Conservation (phyloP, 1,140 invertebrate genomes). For the Nixonia krombeini region DNA sequence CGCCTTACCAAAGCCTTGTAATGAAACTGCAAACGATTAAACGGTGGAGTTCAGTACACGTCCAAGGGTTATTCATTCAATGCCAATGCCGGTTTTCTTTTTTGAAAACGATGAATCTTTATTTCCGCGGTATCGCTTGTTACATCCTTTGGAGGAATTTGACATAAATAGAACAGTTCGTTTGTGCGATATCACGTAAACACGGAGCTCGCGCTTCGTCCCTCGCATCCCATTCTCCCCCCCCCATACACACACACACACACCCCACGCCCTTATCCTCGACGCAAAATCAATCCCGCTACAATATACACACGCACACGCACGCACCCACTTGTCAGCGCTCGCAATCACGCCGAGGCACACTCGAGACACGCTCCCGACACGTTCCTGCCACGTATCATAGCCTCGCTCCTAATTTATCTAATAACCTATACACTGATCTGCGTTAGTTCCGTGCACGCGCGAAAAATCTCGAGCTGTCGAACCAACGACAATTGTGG, state of each 20-base stretch:
- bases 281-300: conserved; percentile 1
- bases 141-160: conserved; percentile 46
- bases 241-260: background rate
- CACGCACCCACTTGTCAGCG: background rate
- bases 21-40: background rate
- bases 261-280: no score
- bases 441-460: conserved; percentile 45
- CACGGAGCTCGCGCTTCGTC: conserved; percentile 11
- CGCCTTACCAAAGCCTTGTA: background rate
- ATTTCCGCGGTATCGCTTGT: conserved; percentile 55
- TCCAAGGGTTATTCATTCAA: no score
- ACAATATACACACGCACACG: background rate
- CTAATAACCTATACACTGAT: conserved; percentile 53
- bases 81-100: no score
- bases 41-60: no score
- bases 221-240: conserved; percentile 9
- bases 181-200: conserved; percentile 22
- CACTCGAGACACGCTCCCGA: conserved; percentile 49
- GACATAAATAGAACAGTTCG: conserved; percentile 56
- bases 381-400: no score
- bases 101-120: conserved; percentile 62
- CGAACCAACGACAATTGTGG: no score
- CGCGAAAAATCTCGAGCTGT: no score
- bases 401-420: conserved; percentile 52
- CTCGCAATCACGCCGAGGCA: conserved; percentile 5